Evolutionary conservation across 1,140 invertebrate species (phyloP).

Genomic region (Drosophila neocordata): DNA sequence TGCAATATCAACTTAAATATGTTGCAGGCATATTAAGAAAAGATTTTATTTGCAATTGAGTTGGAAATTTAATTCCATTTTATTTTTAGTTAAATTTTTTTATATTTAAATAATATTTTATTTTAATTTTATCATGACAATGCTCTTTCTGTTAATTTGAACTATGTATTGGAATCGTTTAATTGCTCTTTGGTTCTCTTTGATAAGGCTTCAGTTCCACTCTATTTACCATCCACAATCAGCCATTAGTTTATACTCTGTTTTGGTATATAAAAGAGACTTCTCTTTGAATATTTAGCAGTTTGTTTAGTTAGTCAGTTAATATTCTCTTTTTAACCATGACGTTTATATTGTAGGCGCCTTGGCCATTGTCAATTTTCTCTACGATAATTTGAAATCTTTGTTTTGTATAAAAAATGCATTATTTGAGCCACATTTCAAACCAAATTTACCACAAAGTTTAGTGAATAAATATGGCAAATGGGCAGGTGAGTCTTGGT

Average conservation of each 20-base stretch:
- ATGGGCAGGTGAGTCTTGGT: conserved; percentile 84
- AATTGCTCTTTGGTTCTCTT: background rate
- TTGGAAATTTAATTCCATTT: too few species aligned
- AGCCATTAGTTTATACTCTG: background rate
- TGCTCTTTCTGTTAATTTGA: background rate
- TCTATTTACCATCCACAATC: background rate
- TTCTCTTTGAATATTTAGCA: background rate
- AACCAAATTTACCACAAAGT: conserved; percentile 84
- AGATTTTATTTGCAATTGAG: too few species aligned
- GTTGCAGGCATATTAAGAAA: too few species aligned
- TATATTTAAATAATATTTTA: background rate
- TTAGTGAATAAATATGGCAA: conserved; percentile 84
- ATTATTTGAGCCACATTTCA: conserved; percentile 84
- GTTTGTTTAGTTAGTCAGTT: background rate
- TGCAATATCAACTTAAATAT: too few species aligned
- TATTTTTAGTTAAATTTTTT: background rate
- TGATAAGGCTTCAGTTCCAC: background rate
- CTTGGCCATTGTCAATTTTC: conserved; percentile 74
- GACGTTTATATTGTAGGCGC: conserved; percentile 81
- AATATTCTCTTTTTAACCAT: background rate
- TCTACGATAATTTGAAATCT: conserved; percentile 84
- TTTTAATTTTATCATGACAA: too few species aligned
- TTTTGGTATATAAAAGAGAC: background rate
- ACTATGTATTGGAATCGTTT: background rate
- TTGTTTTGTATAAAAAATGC: conserved; percentile 83